phyloP scores from a whole-genome alignment of 2,113 vertebrate genomes.

The Arizona elegans region DNA sequence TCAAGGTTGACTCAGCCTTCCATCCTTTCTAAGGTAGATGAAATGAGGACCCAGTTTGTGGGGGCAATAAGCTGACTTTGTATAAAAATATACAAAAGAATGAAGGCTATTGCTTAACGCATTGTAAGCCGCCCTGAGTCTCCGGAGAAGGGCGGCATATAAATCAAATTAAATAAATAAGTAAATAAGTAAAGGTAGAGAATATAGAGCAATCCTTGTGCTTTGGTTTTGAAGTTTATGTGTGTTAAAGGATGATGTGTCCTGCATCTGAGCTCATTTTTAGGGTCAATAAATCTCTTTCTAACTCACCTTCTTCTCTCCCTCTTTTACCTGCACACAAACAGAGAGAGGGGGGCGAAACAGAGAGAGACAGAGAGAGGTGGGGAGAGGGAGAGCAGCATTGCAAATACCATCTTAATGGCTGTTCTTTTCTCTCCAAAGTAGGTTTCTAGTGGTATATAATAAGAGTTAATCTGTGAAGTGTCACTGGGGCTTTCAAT shows the following conservation, averaged over 20 bases:
- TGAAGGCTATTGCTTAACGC: no score
- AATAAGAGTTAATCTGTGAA: not conserved
- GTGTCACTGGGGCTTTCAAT: not conserved
- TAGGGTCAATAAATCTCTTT: not conserved
- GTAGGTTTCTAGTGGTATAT: not conserved
- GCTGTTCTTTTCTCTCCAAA: not conserved
- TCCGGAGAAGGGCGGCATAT: no score
- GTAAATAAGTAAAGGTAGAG: not conserved
- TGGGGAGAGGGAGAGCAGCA: not conserved
- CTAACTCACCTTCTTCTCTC: not conserved
- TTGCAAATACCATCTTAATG: slow-evolving; percentile 4
- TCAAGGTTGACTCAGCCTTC: no score
- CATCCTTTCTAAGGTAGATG: no score
- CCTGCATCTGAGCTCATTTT: not conserved
- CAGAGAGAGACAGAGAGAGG: no score
- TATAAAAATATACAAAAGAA: no score
- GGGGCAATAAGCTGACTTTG: no score
- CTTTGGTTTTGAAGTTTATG: not conserved
- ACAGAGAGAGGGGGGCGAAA: not conserved
- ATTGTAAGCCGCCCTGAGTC: no score
- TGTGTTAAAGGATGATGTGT: not conserved
- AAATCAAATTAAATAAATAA: no score
- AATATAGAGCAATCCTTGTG: not conserved
- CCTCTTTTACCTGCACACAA: not conserved
- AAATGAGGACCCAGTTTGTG: no score